A percentile compares a stretch with the other conserved stretches of the same genome.
These are phyloP conservation scores for Gobionotothen gibberifrons DNA, from an alignment of 2,797 vertebrate genomes.

Conservation along the genomic window DNA sequence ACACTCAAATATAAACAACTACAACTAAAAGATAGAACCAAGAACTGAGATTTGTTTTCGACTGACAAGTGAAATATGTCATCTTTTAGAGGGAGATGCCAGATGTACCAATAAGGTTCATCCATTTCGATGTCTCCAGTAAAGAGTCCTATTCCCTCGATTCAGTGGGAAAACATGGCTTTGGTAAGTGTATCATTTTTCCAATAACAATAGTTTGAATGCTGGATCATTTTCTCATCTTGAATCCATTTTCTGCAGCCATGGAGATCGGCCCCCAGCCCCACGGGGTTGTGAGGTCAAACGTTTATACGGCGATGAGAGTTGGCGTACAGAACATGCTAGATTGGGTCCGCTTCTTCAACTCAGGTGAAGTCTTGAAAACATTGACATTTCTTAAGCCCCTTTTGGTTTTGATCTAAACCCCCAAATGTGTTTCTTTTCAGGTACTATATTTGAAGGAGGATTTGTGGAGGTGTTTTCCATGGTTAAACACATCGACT, in stretches of 20 bases:
- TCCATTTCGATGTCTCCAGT: slow-evolving; percentile 75
- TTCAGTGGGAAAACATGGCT: slow-evolving; percentile 83
- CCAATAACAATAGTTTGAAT: not conserved
- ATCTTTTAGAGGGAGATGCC: slow-evolving; percentile 77
- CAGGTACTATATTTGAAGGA: slow-evolving; percentile 83
- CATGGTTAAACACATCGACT: slow-evolving; percentile 76
- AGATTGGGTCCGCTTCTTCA: slow-evolving; percentile 87
- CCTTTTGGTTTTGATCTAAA: not conserved
- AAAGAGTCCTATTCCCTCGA: slow-evolving; percentile 82
- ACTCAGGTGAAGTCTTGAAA: slow-evolving; percentile 80
- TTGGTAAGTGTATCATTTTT: slow-evolving; percentile 70
- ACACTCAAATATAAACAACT: not conserved
- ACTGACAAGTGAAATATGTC: not conserved
- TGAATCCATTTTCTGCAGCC: slow-evolving; percentile 63
- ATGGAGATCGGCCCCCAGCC: slow-evolving; percentile 90
- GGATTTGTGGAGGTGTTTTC: slow-evolving; percentile 83
- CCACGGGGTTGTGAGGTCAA: slow-evolving; percentile 86
- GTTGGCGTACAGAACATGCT: slow-evolving; percentile 79
- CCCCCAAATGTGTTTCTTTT: not conserved
- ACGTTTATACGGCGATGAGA: slow-evolving; percentile 82
- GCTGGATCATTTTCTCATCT: not conserved
- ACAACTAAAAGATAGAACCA: not conserved
- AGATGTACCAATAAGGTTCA: slow-evolving; percentile 77
- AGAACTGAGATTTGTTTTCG: not conserved
- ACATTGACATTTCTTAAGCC: not conserved